Conservation (phyloP, 2,888 invertebrate species). For the Sturmia bella region DNA sequence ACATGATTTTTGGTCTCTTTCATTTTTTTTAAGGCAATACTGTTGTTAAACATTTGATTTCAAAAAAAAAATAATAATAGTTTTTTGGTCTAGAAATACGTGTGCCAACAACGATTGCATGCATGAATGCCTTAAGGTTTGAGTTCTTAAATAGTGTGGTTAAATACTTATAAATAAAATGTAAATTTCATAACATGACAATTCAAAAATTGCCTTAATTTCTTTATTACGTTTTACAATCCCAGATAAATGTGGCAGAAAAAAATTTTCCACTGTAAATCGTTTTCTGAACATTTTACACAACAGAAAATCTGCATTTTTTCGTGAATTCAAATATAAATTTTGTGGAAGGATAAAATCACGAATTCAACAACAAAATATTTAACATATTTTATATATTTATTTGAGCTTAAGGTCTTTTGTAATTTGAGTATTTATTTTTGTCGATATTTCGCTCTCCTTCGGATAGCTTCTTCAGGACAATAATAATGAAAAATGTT, state of each 20-base stretch:
- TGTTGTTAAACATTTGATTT: constrained; percentile 66
- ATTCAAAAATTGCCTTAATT: constrained; percentile 54
- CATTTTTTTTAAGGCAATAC: constrained; percentile 51
- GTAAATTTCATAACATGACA: constrained; percentile 59
- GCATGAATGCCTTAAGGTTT: constrained; percentile 65
- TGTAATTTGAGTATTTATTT: too few relatives aligned
- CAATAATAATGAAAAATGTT: too few relatives aligned
- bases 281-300: too few relatives aligned
- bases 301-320: too few relatives aligned
- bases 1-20: constrained; percentile 52
- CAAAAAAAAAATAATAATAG: constrained; percentile 23
- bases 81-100: constrained; percentile 49
- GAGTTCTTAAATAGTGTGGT: constrained; percentile 46
- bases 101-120: constrained; percentile 67
- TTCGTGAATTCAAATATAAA: too few relatives aligned
- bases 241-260: background rate
- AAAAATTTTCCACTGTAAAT: background rate
- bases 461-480: too few relatives aligned
- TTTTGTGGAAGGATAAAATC: too few relatives aligned
- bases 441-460: too few relatives aligned
- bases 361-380: too few relatives aligned
- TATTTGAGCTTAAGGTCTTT: too few relatives aligned
- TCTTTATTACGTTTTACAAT: constrained; percentile 44
- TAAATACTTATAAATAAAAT: constrained; percentile 52
- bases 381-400: too few relatives aligned